Percentiles rank a stretch among this genome's conserved stretches.
Conservation (phyloP, 2,888 invertebrate genomes). For the Lasioglossum pauxillum region DNA sequence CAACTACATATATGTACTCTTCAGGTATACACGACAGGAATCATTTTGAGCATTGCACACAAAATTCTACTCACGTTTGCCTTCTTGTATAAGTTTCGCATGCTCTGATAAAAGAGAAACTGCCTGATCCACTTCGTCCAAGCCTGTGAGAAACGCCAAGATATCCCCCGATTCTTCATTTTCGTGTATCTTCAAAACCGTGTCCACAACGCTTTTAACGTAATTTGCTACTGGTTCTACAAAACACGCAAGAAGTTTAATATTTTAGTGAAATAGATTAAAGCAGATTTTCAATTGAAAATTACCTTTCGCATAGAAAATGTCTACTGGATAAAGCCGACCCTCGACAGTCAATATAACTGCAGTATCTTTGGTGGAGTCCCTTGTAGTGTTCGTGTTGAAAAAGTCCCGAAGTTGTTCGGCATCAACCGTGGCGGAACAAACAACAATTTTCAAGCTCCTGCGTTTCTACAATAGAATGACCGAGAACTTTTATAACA, state of each 20-base stretch:
- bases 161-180: constrained; percentile 94
- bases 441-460: constrained; percentile 93
- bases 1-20: not conserved
- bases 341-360: constrained; percentile 95
- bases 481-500: constrained; percentile 6
- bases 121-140: constrained; percentile 96
- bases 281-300: not conserved
- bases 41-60: not conserved
- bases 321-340: constrained; percentile 93
- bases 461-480: constrained; percentile 88
- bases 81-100: constrained; percentile 86
- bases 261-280: not conserved
- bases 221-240: constrained; percentile 95
- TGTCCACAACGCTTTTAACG: constrained; percentile 94
- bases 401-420: constrained; percentile 93
- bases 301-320: constrained; percentile 91
- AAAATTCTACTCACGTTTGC: constrained; percentile 76
- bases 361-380: constrained; percentile 88
- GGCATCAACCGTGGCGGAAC: constrained; percentile 98
- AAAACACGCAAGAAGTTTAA: constrained; percentile 71
- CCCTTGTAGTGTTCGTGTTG: constrained; percentile 85
- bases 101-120: constrained; percentile 88
- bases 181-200: constrained; percentile 94
- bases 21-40: not conserved
- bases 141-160: constrained; percentile 96